phyloP scores from a whole-genome alignment of 2,797 vertebrate genomes.

The Pseudocheirus occidentalis region DNA sequence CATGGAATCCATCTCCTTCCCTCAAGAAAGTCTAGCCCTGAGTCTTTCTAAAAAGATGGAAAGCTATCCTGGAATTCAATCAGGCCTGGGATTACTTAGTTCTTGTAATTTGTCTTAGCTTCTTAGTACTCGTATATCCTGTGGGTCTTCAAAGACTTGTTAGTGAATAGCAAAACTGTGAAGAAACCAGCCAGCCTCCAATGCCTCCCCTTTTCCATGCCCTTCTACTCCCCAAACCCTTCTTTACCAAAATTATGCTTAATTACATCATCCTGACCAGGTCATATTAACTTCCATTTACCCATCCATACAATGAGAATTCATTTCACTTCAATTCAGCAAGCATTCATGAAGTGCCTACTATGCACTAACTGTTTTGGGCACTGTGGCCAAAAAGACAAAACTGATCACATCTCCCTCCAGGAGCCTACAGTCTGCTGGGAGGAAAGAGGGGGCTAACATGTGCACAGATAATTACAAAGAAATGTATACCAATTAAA shows the following conservation, averaged over 20 bases:
- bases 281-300: background rate
- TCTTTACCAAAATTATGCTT: background rate
- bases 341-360: background rate
- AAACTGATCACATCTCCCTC: background rate
- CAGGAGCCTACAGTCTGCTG: background rate
- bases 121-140: background rate
- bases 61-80: background rate
- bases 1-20: background rate
- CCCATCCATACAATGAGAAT: background rate
- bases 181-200: background rate
- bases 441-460: background rate
- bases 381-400: background rate
- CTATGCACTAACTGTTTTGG: background rate
- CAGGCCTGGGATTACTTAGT: background rate
- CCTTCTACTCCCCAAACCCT: background rate
- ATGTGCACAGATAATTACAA: background rate
- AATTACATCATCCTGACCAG: background rate
- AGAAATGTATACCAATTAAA: background rate
- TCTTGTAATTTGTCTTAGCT: background rate
- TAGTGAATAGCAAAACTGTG: background rate
- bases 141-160: background rate
- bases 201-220: background rate
- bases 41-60: background rate
- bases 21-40: background rate
- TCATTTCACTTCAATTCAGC: background rate